Base-by-base conservation (phyloP, 2,113 vertebrate species). In the Oryzias curvinotus region DNA sequence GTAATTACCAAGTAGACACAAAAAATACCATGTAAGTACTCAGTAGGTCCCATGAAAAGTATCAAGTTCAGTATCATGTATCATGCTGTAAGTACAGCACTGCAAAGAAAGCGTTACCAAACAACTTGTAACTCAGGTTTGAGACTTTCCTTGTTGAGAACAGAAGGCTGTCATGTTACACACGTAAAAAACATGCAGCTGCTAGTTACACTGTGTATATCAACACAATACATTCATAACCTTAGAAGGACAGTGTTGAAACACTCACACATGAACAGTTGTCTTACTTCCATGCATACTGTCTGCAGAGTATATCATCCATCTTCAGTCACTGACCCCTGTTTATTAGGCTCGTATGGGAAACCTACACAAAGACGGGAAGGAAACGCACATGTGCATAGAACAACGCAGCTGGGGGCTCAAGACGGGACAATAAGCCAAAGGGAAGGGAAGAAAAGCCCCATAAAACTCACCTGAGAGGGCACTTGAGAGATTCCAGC, bases 321-420 rank as follows among this genome's bases (percentile, higher is more conserved):
- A 85, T 87, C 75, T 71, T 68, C 14, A 52, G 58, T 19, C 52
- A 62, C 49, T 50, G 36, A 75, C 57, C 48, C 28, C 49, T 49
- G 67, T 68, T 80, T 77, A 79, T 78, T 81, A 21, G 62, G 71
- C 36, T 80, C 52, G 58, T 51, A 70, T 71, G 70, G 36, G 51
- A 62, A 77, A 56, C 19, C 58, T 52, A 58, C 69, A 84, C 82
- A 86, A 81, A 84, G 82, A 62, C 18, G 0, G 85, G 84, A 89
- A 88, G 87, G 81, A 87, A 87, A 60, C 47, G 21, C 30, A 41
- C 47, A 67, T 75, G 65, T 68, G 64, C 58, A 63, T 30, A 19
- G 7, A 48, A 1, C 42, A 56, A 77, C 57, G 75, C 65, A 78
- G 77, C 68, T 63, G 57, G 43, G 48, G 66, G 21, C 17, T 7